Conservation (phyloP, 2,888 invertebrate species). For the Prosopocoilus inquinatus region DNA sequence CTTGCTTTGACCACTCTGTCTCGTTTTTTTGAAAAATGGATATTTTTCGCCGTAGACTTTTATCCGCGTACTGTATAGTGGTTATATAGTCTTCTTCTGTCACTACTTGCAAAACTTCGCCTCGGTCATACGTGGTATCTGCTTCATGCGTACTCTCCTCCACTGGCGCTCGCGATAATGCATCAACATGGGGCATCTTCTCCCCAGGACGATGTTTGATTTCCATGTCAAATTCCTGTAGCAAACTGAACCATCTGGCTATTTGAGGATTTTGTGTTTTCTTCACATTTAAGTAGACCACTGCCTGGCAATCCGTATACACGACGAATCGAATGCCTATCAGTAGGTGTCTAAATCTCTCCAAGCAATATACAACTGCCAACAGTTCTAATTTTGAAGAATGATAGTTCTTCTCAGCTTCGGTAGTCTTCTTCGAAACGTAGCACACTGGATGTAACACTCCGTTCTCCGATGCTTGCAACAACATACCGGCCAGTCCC, state of each 20-base stretch:
- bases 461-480: slow-evolving; percentile 24
- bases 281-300: slow-evolving; percentile 16
- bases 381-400: slow-evolving; percentile 34
- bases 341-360: neutral
- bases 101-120: neutral
- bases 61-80: neutral
- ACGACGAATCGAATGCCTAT: slow-evolving; percentile 30
- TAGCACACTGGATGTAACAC: neutral
- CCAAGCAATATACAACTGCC: slow-evolving; percentile 27
- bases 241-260: slow-evolving; percentile 26
- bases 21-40: neutral
- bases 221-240: slow-evolving; percentile 28
- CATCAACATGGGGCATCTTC: slow-evolving; percentile 26
- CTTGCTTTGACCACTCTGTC: neutral
- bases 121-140: neutral
- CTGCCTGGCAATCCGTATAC: slow-evolving; percentile 34
- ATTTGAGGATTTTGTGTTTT: slow-evolving; percentile 32
- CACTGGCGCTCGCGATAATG: slow-evolving; percentile 27
- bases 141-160: neutral
- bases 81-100: neutral
- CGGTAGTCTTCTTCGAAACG: slow-evolving; percentile 29
- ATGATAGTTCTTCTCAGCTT: slow-evolving; percentile 25
- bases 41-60: neutral
- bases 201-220: slow-evolving; percentile 28
- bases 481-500: slow-evolving; percentile 31